Base-by-base conservation (phyloP, 1,140 invertebrate species). In the Matsumurasca onukii region DNA sequence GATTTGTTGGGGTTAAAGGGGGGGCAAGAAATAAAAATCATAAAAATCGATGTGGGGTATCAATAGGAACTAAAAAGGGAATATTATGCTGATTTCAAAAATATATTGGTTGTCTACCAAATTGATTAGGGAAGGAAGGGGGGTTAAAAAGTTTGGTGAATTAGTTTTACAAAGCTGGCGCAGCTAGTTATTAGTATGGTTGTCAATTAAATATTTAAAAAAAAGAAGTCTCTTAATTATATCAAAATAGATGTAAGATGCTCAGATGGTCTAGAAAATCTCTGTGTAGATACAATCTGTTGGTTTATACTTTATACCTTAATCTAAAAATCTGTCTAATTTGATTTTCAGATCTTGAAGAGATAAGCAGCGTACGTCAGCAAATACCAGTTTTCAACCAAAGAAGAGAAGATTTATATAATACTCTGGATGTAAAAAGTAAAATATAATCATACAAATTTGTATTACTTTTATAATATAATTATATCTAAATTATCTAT, bases 351-450 rank as follows among this genome's bases (percentile, higher is more conserved):
- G 92, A 96, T 85, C 78, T 94, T 57, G 79, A 81, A 25, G 78
- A 86, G 69, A 84, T 94, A 30, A 85, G 91, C 48, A 86, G 91
- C 76, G 88, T 94, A 0, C 83, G 94, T 70, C 79, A 82, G 31
- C 91, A 94, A 80, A 93, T 97, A 75, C 94, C 94, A 13, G 85
- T 92, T 29, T 84, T 81, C 65, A 78, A 78, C 31, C 94, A 97
- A 81, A 84, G 89, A 72, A 86, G 94, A 71, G 86, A 82, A 1
- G 93, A 97, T 78, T 72, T 97, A 3, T 97, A 97, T 77, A 85
- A 90, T 67, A 90, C 88, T 0, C 45, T 85, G 69, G 77, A 75
- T 9, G 34, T 39, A 63, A 78, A 79, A 24, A 62, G 59, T 39
- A 39, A 39, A 39, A 39, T 39, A 17, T 39, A 17, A 39, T 39